These are phyloP conservation scores for Cotesia congregata DNA, from an alignment of 2,888 invertebrate species.

Conservation along the genomic window DNA sequence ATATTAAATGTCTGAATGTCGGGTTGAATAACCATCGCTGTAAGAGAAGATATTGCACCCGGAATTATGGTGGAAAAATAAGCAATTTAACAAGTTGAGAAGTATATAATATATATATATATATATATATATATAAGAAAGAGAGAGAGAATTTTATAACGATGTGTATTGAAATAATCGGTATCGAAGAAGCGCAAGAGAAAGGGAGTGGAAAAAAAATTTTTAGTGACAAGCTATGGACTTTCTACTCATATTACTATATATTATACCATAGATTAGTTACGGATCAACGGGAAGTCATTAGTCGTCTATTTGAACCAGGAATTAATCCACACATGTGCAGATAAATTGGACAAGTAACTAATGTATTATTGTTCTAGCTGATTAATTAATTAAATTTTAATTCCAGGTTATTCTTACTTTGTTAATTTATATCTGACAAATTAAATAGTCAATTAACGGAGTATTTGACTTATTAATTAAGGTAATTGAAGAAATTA, in stretches of 20 bases:
- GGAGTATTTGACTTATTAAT: not conserved
- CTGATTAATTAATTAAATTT: not conserved
- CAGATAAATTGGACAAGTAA: not conserved
- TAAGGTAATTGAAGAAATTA: not conserved
- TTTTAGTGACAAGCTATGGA: conserved; percentile 27
- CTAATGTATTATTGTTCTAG: not conserved
- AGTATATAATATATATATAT: not conserved
- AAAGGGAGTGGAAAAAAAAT: conserved; percentile 23
- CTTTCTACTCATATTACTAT: conserved; percentile 23
- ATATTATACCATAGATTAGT: conserved; percentile 7
- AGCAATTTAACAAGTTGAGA: not conserved
- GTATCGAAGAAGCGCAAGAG: not conserved
- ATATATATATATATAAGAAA: not conserved
- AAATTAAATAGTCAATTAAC: no score
- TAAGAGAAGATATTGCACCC: not conserved
- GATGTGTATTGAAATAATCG: not conserved
- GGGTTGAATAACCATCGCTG: not conserved
- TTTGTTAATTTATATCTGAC: no score
- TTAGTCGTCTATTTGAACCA: not conserved
- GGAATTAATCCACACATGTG: conserved; percentile 1
- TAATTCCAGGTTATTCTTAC: not conserved
- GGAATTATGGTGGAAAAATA: not conserved
- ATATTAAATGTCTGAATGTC: not conserved
- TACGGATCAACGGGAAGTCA: conserved; percentile 24
- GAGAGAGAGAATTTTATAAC: not conserved